Base-by-base conservation (phyloP, 53 echinoderm and acorn worm genomes). In the Apostichopus leukothele region DNA sequence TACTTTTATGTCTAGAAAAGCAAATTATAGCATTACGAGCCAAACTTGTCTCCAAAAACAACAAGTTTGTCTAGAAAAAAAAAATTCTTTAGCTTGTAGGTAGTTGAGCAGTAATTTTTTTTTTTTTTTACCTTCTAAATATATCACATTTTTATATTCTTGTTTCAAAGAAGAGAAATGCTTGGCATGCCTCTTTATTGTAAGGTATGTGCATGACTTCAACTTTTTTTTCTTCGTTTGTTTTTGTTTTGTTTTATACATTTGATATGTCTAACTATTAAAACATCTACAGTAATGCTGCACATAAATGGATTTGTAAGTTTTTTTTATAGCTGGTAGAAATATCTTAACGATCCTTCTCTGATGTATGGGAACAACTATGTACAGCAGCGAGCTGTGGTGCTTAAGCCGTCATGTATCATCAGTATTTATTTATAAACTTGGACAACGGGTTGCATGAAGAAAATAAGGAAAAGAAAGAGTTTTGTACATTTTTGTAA, bases 251-350 rank as follows among this genome's bases (percentile, higher is more conserved):
- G 10, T 81, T 81, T 81, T 81, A 55, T 81, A 81, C 59, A 81
- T 81, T 39, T 54, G 54, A 81, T 81, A 81, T 81, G 81, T 81
- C 81, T 81, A 14, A 25, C 53, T 54, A 81, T 81, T 81, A 55
- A 81, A 81, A 81, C 81, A 81, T 81, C 81, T 81, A 81, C 81
- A 81, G 81, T 81, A 81, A 81, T 81, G 81, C 81, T 81, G 81
- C 81, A 81, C 81, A 81, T 55, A 81, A 81, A 54, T 16, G 55
- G 21, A 54, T 79, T 80, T 81, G 81, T 81, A 81, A 81, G 54
- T 54, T 53, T 71, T 18, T 16, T 6, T 16, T 13, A 63, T 1
- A 71, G 18, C 20, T 71, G 16, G 18, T 71, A 19, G 10, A 57
- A 57, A 57, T 9, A 57, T 57, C 57, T 57, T 57, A 57, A 57